Evolutionary conservation across 2,888 invertebrate species (phyloP).

Genomic region (Acrobeloides nanus): DNA sequence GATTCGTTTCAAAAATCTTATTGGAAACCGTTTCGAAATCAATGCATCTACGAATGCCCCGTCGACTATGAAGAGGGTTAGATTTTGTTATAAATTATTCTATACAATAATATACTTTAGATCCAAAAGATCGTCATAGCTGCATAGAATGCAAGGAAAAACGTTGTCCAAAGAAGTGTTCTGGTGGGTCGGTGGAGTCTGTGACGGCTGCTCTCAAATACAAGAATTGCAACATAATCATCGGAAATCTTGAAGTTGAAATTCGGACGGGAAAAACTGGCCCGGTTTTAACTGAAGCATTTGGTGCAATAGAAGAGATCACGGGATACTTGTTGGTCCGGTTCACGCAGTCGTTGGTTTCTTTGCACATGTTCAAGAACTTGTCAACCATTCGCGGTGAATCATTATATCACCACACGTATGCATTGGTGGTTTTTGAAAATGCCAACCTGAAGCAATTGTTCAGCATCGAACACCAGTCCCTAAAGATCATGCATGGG

Average conservation of each 20-base stretch:
- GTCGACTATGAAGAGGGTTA: slow-evolving; percentile 61
- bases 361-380: slow-evolving; percentile 56
- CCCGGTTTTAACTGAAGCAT: slow-evolving; percentile 32
- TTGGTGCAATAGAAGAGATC: slow-evolving; percentile 31
- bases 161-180: slow-evolving; percentile 37
- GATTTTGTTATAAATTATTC: not conserved
- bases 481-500: slow-evolving; percentile 4
- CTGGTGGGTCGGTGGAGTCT: slow-evolving; percentile 61
- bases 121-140: slow-evolving; percentile 20
- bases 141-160: slow-evolving; percentile 34
- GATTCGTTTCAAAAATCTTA: slow-evolving; percentile 18
- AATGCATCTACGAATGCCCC: slow-evolving; percentile 72
- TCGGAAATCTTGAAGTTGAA: slow-evolving; percentile 74
- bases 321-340: slow-evolving; percentile 69
- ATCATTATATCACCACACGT: slow-evolving; percentile 53
- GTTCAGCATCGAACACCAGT: slow-evolving; percentile 31
- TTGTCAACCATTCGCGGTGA: slow-evolving; percentile 55
- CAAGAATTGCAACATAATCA: slow-evolving; percentile 78
- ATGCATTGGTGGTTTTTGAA: slow-evolving; percentile 55
- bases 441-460: slow-evolving; percentile 57
- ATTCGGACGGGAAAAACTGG: slow-evolving; percentile 65
- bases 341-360: slow-evolving; percentile 59
- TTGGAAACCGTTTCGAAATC: slow-evolving; percentile 66
- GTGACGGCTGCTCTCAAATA: slow-evolving; percentile 72
- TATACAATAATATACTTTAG: slow-evolving; percentile 23